A percentile compares a stretch with the other conserved stretches of the same genome.
These are phyloP conservation scores for Rotaria macrura DNA, from an alignment of 2,888 invertebrate species.

Conservation along the genomic window DNA sequence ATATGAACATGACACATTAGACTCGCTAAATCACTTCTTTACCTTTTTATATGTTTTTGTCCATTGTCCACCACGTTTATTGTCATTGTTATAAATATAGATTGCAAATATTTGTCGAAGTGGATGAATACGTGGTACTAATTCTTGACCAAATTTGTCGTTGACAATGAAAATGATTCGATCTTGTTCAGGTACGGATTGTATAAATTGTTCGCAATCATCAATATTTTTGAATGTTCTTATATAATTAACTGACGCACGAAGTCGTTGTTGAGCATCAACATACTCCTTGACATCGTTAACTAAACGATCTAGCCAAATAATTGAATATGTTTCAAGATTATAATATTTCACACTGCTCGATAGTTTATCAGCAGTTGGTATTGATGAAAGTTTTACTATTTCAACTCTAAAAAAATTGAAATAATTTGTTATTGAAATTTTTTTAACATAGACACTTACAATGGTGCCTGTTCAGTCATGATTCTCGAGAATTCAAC, in stretches of 20 bases:
- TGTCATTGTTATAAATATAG: not conserved
- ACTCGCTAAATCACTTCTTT: not conserved
- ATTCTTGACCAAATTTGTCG: not conserved
- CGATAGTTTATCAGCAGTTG: not conserved
- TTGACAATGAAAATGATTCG: not conserved
- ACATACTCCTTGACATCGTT: not conserved
- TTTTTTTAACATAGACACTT: not conserved
- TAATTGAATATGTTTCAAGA: not conserved
- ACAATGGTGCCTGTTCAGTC: not conserved
- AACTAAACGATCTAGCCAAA: not conserved
- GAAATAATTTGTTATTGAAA: not conserved
- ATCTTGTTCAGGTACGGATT: not conserved
- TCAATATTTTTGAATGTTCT: not conserved
- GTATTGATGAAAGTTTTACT: not conserved
- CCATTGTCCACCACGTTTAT: not conserved
- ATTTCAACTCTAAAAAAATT: not conserved
- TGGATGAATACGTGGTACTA: not conserved
- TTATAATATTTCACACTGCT: not conserved
- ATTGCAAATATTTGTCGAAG: not conserved
- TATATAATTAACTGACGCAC: not conserved
- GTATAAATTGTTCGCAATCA: not conserved
- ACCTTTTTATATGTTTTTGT: not conserved
- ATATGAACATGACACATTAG: too few species aligned
- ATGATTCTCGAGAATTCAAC: not conserved
- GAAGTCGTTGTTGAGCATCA: not conserved